Evolutionary conservation across 2,888 invertebrate species (phyloP).

Genomic region (Ptychoptera contaminata): DNA sequence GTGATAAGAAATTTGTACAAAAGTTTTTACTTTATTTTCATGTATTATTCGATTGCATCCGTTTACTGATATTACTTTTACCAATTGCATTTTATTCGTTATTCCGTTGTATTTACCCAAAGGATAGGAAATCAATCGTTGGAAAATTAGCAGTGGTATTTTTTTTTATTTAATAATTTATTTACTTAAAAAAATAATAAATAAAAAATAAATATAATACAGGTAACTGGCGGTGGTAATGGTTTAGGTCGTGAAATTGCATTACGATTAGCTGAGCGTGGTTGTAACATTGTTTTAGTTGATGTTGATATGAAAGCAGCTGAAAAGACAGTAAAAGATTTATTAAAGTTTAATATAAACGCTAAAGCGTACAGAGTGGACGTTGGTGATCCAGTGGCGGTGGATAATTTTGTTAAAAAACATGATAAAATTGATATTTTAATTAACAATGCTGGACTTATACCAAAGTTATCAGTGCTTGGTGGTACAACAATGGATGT

Average conservation of each 20-base stretch:
- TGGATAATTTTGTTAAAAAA: neutral
- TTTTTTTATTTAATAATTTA: no score
- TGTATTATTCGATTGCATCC: no score
- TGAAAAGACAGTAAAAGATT: constrained; percentile 24
- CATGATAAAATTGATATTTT: constrained; percentile 31
- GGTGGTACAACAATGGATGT: constrained; percentile 28
- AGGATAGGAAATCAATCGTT: neutral
- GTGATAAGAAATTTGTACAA: neutral
- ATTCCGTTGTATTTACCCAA: neutral
- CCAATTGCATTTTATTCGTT: neutral
- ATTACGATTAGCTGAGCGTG: constrained; percentile 26
- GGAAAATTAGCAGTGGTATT: constrained; percentile 8
- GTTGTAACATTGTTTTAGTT: constrained; percentile 30
- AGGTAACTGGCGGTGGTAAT: constrained; percentile 33
- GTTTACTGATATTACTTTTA: no score
- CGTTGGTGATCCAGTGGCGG: neutral
- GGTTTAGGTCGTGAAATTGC: constrained; percentile 33
- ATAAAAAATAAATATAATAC: no score
- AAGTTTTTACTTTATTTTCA: no score
- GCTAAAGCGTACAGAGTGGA: constrained; percentile 21
- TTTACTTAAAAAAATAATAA: no score
- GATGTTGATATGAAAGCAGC: constrained; percentile 28
- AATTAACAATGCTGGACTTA: constrained; percentile 32
- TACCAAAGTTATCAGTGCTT: constrained; percentile 27
- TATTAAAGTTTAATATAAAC: constrained; percentile 22